Evolutionary conservation across 2,113 vertebrate species (phyloP).

Genomic region (Pelecanoides urinatrix): DNA sequence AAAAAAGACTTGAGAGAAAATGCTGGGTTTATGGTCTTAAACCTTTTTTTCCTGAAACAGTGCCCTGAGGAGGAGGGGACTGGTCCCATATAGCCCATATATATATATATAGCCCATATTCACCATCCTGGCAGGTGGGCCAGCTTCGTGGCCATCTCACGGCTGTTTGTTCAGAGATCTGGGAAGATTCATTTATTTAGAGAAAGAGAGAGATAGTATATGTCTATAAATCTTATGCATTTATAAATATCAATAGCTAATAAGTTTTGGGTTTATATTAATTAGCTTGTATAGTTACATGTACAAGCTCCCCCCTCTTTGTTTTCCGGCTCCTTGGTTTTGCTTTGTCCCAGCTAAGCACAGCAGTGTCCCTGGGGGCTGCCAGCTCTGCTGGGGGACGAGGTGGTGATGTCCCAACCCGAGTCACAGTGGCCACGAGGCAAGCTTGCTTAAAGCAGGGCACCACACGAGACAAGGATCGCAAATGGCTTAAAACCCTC

Average conservation of each 20-base stretch:
- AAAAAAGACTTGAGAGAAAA: not conserved
- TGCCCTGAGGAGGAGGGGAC: not conserved
- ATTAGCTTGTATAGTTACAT: not conserved
- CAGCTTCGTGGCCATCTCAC: not conserved
- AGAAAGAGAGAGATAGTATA: not conserved
- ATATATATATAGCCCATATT: not conserved
- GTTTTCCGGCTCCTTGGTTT: not conserved
- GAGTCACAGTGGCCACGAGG: not conserved
- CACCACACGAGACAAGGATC: not conserved
- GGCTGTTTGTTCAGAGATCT: not conserved
- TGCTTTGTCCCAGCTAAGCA: not conserved
- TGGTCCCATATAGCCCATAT: not conserved
- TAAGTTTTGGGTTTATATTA: not conserved
- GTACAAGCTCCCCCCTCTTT: rapidly evolving
- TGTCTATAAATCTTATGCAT: not conserved
- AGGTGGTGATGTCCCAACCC: not conserved
- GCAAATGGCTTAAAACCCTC: not conserved
- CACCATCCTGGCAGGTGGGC: not conserved
- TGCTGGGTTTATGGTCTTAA: not conserved
- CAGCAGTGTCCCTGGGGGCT: not conserved
- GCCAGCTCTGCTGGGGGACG: not conserved
- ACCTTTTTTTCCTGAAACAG: not conserved
- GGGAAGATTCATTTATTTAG: not conserved
- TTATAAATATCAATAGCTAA: not conserved
- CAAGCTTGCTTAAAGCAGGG: not conserved